A percentile compares a stretch with the other conserved stretches of the same genome.
These are phyloP conservation scores for Oligia fasciuncula DNA, from an alignment of 2,888 invertebrate genomes.

Conservation along the genomic window DNA sequence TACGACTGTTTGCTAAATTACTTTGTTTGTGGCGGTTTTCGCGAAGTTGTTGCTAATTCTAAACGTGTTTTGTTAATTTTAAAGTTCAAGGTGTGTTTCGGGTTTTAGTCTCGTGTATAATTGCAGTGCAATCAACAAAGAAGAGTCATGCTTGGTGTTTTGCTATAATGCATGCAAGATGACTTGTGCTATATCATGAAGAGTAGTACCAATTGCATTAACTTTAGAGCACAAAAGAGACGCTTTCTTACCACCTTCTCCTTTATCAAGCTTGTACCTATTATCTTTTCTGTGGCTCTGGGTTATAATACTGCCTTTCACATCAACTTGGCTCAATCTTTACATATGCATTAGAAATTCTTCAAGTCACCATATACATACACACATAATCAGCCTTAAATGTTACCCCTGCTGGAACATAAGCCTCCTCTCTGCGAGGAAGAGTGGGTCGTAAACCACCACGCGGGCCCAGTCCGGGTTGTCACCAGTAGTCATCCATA, in stretches of 20 bases:
- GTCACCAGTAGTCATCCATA: no score
- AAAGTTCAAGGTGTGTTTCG: slow-evolving; percentile 49
- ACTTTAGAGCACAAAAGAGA: not conserved
- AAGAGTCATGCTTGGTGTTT: not conserved
- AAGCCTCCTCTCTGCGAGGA: not conserved
- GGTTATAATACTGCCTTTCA: not conserved
- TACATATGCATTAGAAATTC: not conserved
- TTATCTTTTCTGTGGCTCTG: not conserved
- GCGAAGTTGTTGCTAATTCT: slow-evolving; percentile 42
- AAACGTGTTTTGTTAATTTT: slow-evolving; percentile 48
- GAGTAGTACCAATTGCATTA: not conserved
- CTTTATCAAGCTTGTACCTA: not conserved
- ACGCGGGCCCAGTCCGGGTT: not conserved
- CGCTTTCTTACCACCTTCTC: not conserved
- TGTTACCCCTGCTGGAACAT: not conserved
- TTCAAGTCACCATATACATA: not conserved
- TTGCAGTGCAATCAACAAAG: not conserved
- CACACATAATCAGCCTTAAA: not conserved
- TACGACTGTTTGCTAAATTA: slow-evolving; percentile 46
- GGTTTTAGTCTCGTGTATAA: slow-evolving; percentile 6
- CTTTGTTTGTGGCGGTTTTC: slow-evolving; percentile 51
- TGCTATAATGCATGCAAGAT: slow-evolving; percentile 15
- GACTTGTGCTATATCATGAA: not conserved
- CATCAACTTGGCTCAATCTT: not conserved
- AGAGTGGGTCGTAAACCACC: not conserved